Evolutionary conservation across 2,888 invertebrate species (phyloP).

Genomic region (Caenorhabditis zanzibari): DNA sequence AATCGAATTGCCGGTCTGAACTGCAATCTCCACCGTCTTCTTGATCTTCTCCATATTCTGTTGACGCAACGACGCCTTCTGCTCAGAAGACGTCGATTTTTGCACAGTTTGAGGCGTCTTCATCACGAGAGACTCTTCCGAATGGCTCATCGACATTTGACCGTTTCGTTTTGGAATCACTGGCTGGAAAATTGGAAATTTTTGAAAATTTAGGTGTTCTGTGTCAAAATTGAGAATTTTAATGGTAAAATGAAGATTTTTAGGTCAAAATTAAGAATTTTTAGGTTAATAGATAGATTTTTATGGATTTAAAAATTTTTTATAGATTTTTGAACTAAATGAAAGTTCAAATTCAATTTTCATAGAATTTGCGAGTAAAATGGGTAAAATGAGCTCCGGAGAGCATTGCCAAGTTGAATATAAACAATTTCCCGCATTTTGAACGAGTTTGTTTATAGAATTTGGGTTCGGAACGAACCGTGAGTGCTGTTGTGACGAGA

Average conservation of each 20-base stretch:
- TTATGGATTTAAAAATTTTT: too few relatives aligned
- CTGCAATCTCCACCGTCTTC: slow-evolving; percentile 47
- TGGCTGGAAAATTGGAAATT: slow-evolving; percentile 41
- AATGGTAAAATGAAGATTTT: too few relatives aligned
- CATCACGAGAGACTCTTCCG: slow-evolving; percentile 26
- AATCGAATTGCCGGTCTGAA: slow-evolving; percentile 58
- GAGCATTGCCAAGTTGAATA: background rate
- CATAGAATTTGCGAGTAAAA: too few relatives aligned
- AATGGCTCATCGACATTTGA: slow-evolving; percentile 1
- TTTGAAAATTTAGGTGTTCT: too few relatives aligned
- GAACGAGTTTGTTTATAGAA: background rate
- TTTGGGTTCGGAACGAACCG: slow-evolving; percentile 15
- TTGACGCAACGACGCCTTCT: background rate
- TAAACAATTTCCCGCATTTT: background rate
- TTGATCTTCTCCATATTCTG: background rate
- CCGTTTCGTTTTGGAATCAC: slow-evolving; percentile 35
- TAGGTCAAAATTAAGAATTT: too few relatives aligned
- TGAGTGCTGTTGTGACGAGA: slow-evolving; percentile 49
- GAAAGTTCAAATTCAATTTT: too few relatives aligned
- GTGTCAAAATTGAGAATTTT: too few relatives aligned
- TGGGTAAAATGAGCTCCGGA: too few relatives aligned
- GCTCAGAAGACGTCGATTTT: background rate
- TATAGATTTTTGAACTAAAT: too few relatives aligned
- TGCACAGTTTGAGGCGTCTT: slow-evolving; percentile 53
- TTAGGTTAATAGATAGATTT: too few relatives aligned